Evolutionary conservation across 2,888 invertebrate species (phyloP).

Genomic region (Heliconius sara): DNA sequence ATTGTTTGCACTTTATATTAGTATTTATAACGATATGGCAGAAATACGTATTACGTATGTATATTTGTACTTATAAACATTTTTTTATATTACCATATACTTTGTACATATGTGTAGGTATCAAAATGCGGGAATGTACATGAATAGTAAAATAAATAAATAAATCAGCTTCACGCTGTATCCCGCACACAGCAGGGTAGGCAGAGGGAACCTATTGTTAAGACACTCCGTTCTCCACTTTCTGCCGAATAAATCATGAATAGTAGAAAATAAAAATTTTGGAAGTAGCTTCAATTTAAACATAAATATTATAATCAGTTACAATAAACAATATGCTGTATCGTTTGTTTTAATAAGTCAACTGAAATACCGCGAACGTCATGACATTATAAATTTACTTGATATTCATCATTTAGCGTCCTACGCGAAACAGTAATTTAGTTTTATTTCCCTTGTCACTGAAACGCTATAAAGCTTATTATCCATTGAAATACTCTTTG

Average conservation of each 20-base stretch:
- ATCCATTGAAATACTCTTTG: constrained; percentile 44
- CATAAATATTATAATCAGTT: background rate
- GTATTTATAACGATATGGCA: background rate
- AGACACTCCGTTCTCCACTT: too few relatives aligned
- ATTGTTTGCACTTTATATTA: background rate
- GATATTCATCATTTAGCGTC: constrained; percentile 56
- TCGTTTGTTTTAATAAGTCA: constrained; percentile 17
- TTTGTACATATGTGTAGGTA: background rate
- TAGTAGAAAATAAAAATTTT: background rate
- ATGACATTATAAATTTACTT: constrained; percentile 56
- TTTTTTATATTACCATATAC: too few relatives aligned
- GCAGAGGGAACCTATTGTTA: too few relatives aligned
- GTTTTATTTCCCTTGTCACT: constrained; percentile 24
- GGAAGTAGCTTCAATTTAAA: background rate
- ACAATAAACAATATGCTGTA: background rate
- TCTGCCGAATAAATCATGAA: too few relatives aligned
- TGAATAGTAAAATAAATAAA: background rate
- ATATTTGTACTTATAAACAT: background rate
- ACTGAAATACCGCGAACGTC: constrained; percentile 17
- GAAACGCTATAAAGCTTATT: constrained; percentile 47
- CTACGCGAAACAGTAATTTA: constrained; percentile 4
- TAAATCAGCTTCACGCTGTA: too few relatives aligned
- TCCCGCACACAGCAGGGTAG: too few relatives aligned
- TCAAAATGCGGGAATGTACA: background rate
- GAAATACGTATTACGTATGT: background rate